Conservation (phyloP, 2,888 invertebrate genomes). For the Chymomyza amoena region DNA sequence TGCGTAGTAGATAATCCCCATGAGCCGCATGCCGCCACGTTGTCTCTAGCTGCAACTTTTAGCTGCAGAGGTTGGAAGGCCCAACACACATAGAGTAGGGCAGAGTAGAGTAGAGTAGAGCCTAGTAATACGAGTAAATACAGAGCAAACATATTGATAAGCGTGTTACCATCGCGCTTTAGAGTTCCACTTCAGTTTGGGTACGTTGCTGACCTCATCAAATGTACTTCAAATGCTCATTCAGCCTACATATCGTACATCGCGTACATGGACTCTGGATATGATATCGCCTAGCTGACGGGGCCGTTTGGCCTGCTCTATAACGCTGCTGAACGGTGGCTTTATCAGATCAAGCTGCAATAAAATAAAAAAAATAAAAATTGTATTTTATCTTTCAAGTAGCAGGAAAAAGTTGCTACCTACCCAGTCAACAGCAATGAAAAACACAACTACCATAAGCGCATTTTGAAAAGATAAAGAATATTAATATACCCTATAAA, state of each 20-base stretch:
- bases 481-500: constrained; percentile 76
- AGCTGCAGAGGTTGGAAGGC: background rate
- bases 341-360: constrained; percentile 77
- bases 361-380: constrained; percentile 54
- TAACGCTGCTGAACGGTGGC: constrained; percentile 65
- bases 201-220: constrained; percentile 68
- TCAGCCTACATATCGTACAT: constrained; percentile 46
- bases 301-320: constrained; percentile 47
- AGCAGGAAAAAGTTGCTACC: constrained; percentile 75
- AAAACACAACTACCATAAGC: constrained; percentile 29
- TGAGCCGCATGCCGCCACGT: constrained; percentile 51
- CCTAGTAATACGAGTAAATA: constrained; percentile 12
- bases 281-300: constrained; percentile 65
- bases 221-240: constrained; percentile 58
- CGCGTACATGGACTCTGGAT: constrained; percentile 65
- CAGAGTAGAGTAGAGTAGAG: too few relatives aligned
- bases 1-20: constrained; percentile 49
- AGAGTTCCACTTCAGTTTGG: constrained; percentile 35
- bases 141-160: constrained; percentile 32
- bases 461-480: constrained; percentile 75
- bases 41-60: constrained; percentile 47
- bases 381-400: constrained; percentile 77
- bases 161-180: constrained; percentile 12
- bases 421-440: constrained; percentile 33
- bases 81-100: background rate